Percentiles rank a stretch among this genome's conserved stretches.
Evolutionary conservation across 2,113 vertebrate genomes (phyloP).

Genomic region (Pelobates fuscus): DNA sequence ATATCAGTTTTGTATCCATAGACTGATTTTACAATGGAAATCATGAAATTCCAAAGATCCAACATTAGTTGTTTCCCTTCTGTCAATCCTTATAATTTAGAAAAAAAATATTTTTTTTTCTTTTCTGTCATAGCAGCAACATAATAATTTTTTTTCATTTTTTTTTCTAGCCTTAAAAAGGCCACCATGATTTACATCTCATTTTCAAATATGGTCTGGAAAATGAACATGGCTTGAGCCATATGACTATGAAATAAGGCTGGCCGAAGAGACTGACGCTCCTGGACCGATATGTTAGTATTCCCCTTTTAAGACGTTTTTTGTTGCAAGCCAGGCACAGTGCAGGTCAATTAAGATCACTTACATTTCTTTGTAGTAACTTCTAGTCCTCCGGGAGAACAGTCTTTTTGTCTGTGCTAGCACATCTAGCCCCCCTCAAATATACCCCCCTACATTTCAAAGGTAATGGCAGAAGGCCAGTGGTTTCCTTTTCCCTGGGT

Average conservation of each 20-base stretch:
- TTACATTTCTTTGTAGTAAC: slow-evolving; percentile 47
- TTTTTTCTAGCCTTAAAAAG: slow-evolving; percentile 20
- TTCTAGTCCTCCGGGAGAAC: slow-evolving; percentile 34
- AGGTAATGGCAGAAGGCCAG: slow-evolving; percentile 47
- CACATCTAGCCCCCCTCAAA: slow-evolving; percentile 37
- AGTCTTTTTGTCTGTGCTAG: slow-evolving; percentile 32
- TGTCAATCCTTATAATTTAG: too few species aligned
- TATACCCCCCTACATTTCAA: slow-evolving; percentile 42
- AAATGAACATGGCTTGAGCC: neutral
- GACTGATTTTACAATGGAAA: too few species aligned
- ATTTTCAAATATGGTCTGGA: neutral
- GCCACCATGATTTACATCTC: slow-evolving; percentile 16
- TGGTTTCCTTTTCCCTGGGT: slow-evolving; percentile 40
- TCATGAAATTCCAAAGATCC: too few species aligned
- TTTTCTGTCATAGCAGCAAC: neutral
- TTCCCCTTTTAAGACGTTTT: neutral
- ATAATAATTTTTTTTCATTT: neutral
- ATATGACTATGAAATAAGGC: neutral
- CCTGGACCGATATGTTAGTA: neutral
- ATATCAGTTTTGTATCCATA: too few species aligned
- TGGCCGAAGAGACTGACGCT: neutral
- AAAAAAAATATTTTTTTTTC: too few species aligned
- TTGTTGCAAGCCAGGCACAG: slow-evolving; percentile 19
- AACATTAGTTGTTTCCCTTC: too few species aligned
- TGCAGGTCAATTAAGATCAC: slow-evolving; percentile 45